A percentile compares a stretch with the other conserved stretches of the same genome.
Conservation (phyloP, 2,113 vertebrate species). For the Rhagologus leucostigma region DNA sequence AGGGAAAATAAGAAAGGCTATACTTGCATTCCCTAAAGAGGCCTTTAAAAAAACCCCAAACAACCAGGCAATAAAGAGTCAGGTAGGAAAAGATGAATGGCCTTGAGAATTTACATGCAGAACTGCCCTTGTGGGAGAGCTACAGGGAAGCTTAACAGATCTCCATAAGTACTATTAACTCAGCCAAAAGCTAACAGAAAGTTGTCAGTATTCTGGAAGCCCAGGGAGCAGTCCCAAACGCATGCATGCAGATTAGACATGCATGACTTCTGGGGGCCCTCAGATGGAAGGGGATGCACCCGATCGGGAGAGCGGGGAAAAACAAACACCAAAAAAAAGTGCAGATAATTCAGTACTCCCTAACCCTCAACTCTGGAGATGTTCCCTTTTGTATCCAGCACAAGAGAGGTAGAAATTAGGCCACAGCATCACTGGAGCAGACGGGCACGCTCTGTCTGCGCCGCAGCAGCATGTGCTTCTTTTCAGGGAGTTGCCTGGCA, state of each 20-base stretch:
- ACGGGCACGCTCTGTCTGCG: conserved; percentile 58
- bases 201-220: conserved; percentile 30
- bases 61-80: not conserved
- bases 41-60: not conserved
- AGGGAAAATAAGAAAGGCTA: not conserved
- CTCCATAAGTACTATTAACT: not conserved
- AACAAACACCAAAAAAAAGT: conserved; percentile 45
- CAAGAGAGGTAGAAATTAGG: conserved; percentile 68
- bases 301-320: not conserved
- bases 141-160: conserved; percentile 11
- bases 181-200: conserved; percentile 57
- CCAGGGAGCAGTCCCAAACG: not conserved
- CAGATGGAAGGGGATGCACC: not conserved
- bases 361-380: conserved; percentile 32
- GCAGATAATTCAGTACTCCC: conserved; percentile 45
- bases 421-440: conserved; percentile 62
- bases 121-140: not conserved
- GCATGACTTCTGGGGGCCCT: conserved; percentile 38
- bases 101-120: conserved; percentile 44
- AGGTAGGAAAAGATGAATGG: conserved; percentile 38
- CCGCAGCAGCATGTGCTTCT: conserved; percentile 46
- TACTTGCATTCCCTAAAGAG: not conserved
- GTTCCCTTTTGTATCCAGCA: conserved; percentile 60
- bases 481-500: conserved; percentile 67
- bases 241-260: conserved; percentile 23